A percentile compares a stretch with the other conserved stretches of the same genome.
phyloP scores from a whole-genome alignment of 2,113 vertebrate genomes.

The Corythornis vintsioides region DNA sequence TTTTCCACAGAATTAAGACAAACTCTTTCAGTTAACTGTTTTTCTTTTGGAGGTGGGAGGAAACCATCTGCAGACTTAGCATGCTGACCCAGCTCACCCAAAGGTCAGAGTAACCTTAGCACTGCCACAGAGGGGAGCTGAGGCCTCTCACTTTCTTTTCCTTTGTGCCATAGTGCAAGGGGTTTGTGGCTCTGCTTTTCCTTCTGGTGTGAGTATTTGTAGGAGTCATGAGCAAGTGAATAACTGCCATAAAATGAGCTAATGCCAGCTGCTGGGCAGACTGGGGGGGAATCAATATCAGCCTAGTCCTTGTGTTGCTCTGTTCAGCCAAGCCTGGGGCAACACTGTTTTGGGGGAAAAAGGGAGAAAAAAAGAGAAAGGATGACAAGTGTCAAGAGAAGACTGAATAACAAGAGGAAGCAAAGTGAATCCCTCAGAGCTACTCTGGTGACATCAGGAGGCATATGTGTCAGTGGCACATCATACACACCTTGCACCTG shows the following conservation, averaged over 20 bases:
- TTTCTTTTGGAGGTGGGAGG: background rate
- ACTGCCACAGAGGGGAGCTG: fast-evolving
- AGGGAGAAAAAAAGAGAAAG: background rate
- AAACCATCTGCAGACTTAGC: background rate
- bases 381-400: background rate
- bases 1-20: background rate
- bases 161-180: too few species aligned
- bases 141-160: background rate
- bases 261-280: background rate
- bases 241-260: background rate
- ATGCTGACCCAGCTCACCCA: fast-evolving
- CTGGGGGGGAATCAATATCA: background rate
- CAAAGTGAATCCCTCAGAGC: background rate
- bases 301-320: fast-evolving
- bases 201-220: background rate
- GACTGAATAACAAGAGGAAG: background rate
- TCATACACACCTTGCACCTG: fast-evolving
- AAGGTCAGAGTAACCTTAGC: background rate
- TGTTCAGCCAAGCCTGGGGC: background rate
- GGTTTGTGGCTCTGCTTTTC: background rate
- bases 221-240: background rate
- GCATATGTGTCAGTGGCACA: background rate
- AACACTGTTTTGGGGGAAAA: background rate
- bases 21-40: background rate
- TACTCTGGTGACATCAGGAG: background rate